Conservation (phyloP, 2,797 vertebrate species). For the Dicrostonyx torquatus region DNA sequence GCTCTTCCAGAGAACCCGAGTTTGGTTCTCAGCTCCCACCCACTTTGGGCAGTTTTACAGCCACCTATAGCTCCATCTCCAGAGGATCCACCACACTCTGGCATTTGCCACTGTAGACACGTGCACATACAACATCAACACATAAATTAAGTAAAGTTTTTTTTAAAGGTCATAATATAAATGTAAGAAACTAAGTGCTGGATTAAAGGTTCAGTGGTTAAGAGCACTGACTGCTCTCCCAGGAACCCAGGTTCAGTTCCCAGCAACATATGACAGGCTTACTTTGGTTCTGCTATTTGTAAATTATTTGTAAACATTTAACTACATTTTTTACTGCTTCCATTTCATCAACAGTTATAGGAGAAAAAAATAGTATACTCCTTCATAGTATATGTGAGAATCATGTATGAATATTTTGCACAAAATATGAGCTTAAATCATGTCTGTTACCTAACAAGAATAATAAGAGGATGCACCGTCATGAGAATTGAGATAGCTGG, state of each 20-base stretch:
- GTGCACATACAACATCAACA: background rate
- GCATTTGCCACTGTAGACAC: background rate
- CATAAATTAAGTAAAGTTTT: background rate
- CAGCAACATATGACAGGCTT: background rate
- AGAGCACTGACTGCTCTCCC: background rate
- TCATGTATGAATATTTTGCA: background rate
- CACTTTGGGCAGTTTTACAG: background rate
- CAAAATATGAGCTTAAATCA: background rate
- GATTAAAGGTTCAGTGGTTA: background rate
- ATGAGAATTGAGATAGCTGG: background rate
- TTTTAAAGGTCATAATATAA: background rate
- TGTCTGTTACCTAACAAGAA: background rate
- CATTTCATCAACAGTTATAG: background rate
- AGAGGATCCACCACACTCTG: background rate
- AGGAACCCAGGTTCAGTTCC: background rate
- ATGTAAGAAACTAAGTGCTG: background rate
- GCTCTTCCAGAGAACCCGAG: background rate
- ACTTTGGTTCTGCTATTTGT: constrained; percentile 7
- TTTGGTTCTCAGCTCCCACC: background rate
- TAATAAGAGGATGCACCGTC: background rate
- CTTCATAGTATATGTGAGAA: background rate
- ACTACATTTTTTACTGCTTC: background rate
- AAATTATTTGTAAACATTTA: constrained; percentile 48
- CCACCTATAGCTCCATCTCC: background rate
- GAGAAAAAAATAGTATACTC: constrained; percentile 20